Evolutionary conservation across 2,797 vertebrate genomes (phyloP).

Genomic region (Eremophila alpestris): DNA sequence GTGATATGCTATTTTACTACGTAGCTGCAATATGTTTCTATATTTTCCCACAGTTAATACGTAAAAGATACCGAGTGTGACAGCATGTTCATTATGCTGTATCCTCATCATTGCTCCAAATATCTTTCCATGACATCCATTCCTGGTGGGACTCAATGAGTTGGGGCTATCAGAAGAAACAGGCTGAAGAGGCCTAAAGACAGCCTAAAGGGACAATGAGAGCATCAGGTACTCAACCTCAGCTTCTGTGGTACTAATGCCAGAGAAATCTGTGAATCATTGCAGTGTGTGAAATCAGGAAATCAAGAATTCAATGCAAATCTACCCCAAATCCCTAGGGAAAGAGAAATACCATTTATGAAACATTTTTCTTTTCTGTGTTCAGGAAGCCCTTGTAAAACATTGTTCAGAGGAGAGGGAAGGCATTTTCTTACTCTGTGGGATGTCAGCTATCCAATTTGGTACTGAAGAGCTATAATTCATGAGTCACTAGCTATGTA

Average conservation of each 20-base stretch:
- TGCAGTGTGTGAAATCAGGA: neutral
- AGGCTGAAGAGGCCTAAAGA: neutral
- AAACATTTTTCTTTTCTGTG: neutral
- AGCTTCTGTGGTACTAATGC: neutral
- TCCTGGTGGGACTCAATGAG: neutral
- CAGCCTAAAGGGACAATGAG: neutral
- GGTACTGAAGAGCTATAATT: neutral
- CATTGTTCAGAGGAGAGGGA: neutral
- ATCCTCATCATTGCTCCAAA: neutral
- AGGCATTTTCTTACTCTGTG: conserved; percentile 2
- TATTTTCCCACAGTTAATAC: neutral
- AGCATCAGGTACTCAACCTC: neutral
- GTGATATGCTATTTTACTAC: neutral
- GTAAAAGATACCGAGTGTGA: neutral
- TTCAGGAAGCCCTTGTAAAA: neutral
- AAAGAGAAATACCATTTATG: neutral
- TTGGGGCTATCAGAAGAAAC: neutral
- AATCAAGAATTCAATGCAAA: neutral
- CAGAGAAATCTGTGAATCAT: neutral
- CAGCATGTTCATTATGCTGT: neutral
- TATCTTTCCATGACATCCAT: neutral
- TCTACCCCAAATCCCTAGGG: neutral
- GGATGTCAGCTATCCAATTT: neutral
- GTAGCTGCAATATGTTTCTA: neutral
- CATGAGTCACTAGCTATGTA: neutral